Base-by-base conservation (phyloP, 2,888 invertebrate genomes). In the Lamellibrachia satsuma region DNA sequence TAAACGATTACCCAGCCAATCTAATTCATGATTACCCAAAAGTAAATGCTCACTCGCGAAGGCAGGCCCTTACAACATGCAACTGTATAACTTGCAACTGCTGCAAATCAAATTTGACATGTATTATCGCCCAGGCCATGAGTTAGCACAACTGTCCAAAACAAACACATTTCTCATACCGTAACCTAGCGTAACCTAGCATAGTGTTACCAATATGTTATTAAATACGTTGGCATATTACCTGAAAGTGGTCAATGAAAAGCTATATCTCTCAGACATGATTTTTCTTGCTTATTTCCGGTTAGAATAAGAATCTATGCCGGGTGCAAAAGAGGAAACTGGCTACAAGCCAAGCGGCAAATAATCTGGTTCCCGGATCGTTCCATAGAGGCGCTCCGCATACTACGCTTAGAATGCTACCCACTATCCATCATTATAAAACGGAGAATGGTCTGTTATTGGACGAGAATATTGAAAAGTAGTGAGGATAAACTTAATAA, bases 181-280 rank as follows among this genome's bases (percentile, higher is more conserved):
- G 75, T 75, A 75, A 75, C n/a, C 75, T 15, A 22, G 15, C 6
- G 22, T 75, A 75, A 6, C 75, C 15, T 75, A 6, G n/a, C 22
- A 11, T 22, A 22, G 22, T 75, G 22, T 11, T 15, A 75, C 75
- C 22, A 22, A 75, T 22, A 75, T 75, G n/a, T 75, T 75, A 75
- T 75, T 75, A 75, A 75, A 75, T 39, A 27, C 22, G 91, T 52
- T 52, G 11, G 22, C 52, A 94, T 93, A 95, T 94, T 97, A 98
- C 98, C 98, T 98, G 96, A 98, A 98, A 95, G 98, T 98, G 93
- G 98, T 99, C 94, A 99, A 97, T 92, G 99, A 99, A 97, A 99
- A 99, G 97, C 99, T 99, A 96, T 99, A 99, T 95, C 99, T 97
- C 97, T 99, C 99, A 92, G 98, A 98, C 97, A 95, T 95, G 92